A percentile compares a stretch with the other conserved stretches of the same genome.
Conservation (phyloP, 2,888 invertebrate species). For the Notodonta ziczac region DNA sequence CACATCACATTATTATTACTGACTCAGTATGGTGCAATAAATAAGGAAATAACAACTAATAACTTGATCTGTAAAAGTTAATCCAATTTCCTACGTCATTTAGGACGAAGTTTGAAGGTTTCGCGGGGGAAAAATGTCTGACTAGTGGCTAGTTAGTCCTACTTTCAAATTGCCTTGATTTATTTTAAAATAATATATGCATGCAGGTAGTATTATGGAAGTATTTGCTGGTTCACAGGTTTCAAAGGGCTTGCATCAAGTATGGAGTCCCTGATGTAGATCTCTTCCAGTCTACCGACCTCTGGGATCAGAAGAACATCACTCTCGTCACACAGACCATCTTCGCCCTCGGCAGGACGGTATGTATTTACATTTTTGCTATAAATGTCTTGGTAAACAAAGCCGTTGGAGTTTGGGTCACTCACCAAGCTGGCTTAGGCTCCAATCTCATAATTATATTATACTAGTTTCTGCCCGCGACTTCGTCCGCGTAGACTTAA, state of each 20-base stretch:
- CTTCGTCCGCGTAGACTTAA: too few species aligned
- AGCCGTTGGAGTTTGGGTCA: too few species aligned
- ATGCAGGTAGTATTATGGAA: too few species aligned
- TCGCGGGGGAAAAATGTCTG: not conserved
- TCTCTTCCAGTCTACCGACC: conserved; percentile 95
- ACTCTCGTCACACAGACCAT: conserved; percentile 94
- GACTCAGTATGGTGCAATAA: not conserved
- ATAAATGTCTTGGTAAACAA: too few species aligned
- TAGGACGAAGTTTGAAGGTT: not conserved
- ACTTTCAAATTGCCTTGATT: conserved; percentile 5
- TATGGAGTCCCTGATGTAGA: conserved; percentile 95
- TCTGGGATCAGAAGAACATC: conserved; percentile 96
- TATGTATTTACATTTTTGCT: conserved; percentile 67
- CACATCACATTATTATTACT: not conserved
- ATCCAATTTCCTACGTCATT: not conserved
- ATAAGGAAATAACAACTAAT: not conserved
- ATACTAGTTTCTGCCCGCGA: too few species aligned
- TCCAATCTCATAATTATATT: too few species aligned
- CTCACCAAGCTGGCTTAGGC: too few species aligned
- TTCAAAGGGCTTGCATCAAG: conserved; percentile 91
- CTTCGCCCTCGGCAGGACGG: conserved; percentile 94
- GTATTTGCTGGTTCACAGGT: conserved; percentile 75
- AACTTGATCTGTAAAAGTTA: not conserved
- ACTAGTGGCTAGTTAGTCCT: not conserved
- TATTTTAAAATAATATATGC: too few species aligned